These are phyloP conservation scores for Hoplostethus mediterraneus DNA, from an alignment of 2,797 vertebrate genomes.

Conservation along the genomic window DNA sequence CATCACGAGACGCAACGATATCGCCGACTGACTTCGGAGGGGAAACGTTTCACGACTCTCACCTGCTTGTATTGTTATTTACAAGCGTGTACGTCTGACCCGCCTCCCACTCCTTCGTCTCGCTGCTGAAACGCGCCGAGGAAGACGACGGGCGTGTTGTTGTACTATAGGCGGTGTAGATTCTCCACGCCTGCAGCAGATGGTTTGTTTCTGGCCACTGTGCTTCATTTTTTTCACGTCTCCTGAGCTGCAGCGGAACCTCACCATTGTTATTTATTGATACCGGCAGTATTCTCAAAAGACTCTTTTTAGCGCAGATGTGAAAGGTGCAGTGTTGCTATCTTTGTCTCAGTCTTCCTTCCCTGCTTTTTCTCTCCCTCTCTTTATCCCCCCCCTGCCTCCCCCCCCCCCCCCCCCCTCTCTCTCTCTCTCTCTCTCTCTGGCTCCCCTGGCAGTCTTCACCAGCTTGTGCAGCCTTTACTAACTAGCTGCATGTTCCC, in stretches of 20 bases:
- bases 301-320: constrained; percentile 69
- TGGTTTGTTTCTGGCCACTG: constrained; percentile 42
- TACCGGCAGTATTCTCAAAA: constrained; percentile 68
- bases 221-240: constrained; percentile 30
- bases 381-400: not conserved
- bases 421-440: constrained; percentile 22
- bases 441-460: constrained; percentile 58
- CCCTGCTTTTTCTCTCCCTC: constrained; percentile 16
- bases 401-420: not conserved
- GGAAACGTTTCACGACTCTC: constrained; percentile 7
- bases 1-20: not conserved
- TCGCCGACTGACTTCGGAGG: not conserved
- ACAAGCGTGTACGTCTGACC: too few relatives aligned
- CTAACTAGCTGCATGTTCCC: constrained; percentile 77
- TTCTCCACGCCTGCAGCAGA: constrained; percentile 22
- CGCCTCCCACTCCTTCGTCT: too few relatives aligned
- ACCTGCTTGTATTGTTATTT: not conserved
- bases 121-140: not conserved
- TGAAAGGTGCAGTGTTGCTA: constrained; percentile 71
- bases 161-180: not conserved
- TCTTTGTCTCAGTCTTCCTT: constrained; percentile 66
- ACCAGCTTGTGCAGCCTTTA: constrained; percentile 62
- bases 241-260: constrained; percentile 39
- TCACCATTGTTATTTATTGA: constrained; percentile 74
- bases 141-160: not conserved